Evolutionary conservation across 1,140 invertebrate genomes (phyloP), one percentile per base, ranked within the genome.

Genomic region (Orussus abietinus): DNA sequence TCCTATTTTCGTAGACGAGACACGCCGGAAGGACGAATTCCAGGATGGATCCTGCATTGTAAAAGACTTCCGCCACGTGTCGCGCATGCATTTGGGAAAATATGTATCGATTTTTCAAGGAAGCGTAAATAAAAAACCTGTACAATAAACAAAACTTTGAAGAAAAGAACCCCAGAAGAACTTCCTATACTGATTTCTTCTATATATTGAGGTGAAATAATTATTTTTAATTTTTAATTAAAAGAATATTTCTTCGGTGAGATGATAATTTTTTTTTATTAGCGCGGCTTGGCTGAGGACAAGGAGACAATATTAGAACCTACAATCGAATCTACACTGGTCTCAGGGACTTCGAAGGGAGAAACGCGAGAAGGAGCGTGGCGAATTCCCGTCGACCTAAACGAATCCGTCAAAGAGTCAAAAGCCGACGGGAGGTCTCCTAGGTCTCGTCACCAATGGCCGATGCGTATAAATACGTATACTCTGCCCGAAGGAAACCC

Each of bases 381-480:
- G 51, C 58, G 46, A 69, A 66, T 66, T 54, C 47, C 41, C 57
- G 57, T 63, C 58, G 51, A 69, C 57, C 59, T 54, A 58, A 66
- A 62, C 63, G 62, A 66, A 69, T 63, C 45, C 48, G 49, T 61
- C 47, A 59, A 64, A 49, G 38, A 59, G 42, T 45, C n/a, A 37
- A 38, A 44, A 26, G 40, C 19, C 31, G 39, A 25, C 18, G 21
- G 47, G 53, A 49, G 55, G 49, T 17, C 39, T 45, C 31, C n/a
- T n/a, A n/a, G n/a, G n/a, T n/a, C n/a, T n/a, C n/a, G n/a, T n/a
- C n/a, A n/a, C n/a, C n/a, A n/a, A n/a, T n/a, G n/a, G n/a, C n/a
- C n/a, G n/a, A n/a, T n/a, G n/a, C n/a, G n/a, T n/a, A n/a, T n/a
- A n/a, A n/a, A n/a, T n/a, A n/a, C n/a, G n/a, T n/a, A n/a, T n/a